Evolutionary conservation across 2,797 vertebrate species (phyloP), one percentile per base, ranked within the genome.

Genomic region (Parotocinclus haroldoi): DNA sequence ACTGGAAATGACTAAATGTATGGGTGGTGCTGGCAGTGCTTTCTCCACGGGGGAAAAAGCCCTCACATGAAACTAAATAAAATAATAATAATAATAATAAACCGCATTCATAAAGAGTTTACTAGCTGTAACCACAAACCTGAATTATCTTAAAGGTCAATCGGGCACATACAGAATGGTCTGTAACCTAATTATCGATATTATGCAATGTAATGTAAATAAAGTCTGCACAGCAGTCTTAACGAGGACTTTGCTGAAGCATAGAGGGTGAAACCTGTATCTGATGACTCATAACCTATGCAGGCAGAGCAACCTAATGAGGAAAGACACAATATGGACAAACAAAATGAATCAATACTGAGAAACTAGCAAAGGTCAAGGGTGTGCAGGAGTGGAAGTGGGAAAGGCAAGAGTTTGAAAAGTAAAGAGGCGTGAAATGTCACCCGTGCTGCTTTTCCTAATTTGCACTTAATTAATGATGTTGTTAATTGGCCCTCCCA

Each of bases 301-400:
- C 36, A 50, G 51, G 19, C 17, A 58, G 38, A 42, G 69, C 39
- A 72, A 18, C 63, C 48, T 69, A 74, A 75, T 56, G 12, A 48
- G 62, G 13, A 72, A 10, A 50, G 54, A 66, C 66, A 52, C 27
- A 7, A 40, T 62, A 14, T 36, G 54, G 51, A 69, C 58, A 52
- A 40, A 19, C 66, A 57, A 69, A 69, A 69, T 57, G 27, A 62
- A 67, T 66, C 63, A 70, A 54, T 63, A 71, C 19, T 9, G 44
- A 55, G 58, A 62, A 40, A 63, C 48, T 44, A 27, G 55, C 37
- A 72, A 72, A 78, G 72, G 63, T 75, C 66, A 78, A 60, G 62
- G 40, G 54, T 59, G 16, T 65, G 53, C 37, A 10, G 39, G 40
- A 52, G 46, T 57, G 50, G 57, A 72, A 57, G 53, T 54, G 61